phyloP scores from a whole-genome alignment of 2,113 vertebrate genomes.

The Baryphthengus martii region DNA sequence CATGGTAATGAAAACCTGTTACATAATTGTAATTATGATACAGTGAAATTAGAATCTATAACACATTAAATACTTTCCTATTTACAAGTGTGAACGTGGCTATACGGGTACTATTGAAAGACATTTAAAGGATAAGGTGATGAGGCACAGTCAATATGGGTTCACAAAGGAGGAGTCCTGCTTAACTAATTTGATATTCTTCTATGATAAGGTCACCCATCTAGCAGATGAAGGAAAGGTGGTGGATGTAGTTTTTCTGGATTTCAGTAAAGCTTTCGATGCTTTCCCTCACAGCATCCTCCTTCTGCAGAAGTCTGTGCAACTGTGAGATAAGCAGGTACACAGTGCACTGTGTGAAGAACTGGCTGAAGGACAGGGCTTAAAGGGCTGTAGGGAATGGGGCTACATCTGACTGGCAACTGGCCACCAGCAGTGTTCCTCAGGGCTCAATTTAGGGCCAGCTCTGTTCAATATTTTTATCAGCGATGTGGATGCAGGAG shows the following conservation, averaged over 20 bases:
- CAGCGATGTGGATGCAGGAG: no score
- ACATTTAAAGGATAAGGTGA: neutral
- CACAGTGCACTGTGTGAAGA: neutral
- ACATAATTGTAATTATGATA: neutral
- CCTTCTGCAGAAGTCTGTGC: neutral
- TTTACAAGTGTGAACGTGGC: neutral
- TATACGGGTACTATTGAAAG: neutral
- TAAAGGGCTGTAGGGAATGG: no score
- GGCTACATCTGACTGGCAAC: no score
- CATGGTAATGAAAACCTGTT: neutral
- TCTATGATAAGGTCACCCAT: neutral
- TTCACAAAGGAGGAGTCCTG: neutral
- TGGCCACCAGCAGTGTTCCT: no score
- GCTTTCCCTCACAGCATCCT: neutral
- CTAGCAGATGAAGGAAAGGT: neutral
- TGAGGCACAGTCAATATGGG: neutral
- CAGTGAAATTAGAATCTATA: neutral
- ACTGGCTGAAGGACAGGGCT: neutral
- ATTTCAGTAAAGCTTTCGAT: neutral
- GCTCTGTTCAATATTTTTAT: no score
- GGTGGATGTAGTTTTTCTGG: neutral
- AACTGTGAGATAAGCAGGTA: neutral
- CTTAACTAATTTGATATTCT: neutral
- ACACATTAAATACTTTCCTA: neutral
- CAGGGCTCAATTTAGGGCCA: no score